Percentiles rank a stretch among this genome's conserved stretches.
Conservation (phyloP, 2,888 invertebrate genomes). For the Podabrus alpinus region DNA sequence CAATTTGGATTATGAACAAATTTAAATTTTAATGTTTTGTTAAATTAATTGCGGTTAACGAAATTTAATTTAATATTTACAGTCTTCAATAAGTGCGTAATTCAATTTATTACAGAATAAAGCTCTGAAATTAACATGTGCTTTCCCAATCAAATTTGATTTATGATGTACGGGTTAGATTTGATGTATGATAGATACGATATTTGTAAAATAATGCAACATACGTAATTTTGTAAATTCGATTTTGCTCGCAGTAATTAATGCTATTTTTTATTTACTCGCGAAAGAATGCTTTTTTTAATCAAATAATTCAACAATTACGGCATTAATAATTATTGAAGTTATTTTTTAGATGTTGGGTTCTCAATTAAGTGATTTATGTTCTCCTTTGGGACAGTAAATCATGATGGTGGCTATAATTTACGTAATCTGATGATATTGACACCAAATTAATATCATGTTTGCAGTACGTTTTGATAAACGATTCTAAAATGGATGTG, state of each 20-base stretch:
- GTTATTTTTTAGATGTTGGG: not conserved
- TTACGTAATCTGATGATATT: constrained; percentile 45
- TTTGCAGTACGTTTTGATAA: constrained; percentile 38
- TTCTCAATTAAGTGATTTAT: constrained; percentile 19
- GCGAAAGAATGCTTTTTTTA: not conserved
- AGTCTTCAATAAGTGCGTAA: constrained; percentile 13
- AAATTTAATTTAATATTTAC: constrained; percentile 25
- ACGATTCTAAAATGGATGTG: constrained; percentile 41
- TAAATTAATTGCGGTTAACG: constrained; percentile 8
- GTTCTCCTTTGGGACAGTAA: constrained; percentile 21
- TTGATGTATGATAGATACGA: not conserved
- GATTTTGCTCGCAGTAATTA: not conserved
- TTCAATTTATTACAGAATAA: constrained; percentile 22
- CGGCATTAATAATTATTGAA: not conserved
- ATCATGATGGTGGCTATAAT: constrained; percentile 34
- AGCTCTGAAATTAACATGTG: constrained; percentile 22
- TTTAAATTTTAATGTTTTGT: constrained; percentile 11
- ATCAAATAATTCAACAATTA: not conserved
- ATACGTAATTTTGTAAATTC: not conserved
- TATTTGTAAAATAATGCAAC: not conserved
- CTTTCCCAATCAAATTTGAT: constrained; percentile 18
- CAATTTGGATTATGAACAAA: not conserved
- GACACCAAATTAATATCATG: constrained; percentile 45
- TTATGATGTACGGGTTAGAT: constrained; percentile 3
- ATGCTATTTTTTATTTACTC: not conserved